These are phyloP conservation scores for Megaptera novaeangliae DNA, from an alignment of 2,113 vertebrate genomes.

Conservation along the genomic window DNA sequence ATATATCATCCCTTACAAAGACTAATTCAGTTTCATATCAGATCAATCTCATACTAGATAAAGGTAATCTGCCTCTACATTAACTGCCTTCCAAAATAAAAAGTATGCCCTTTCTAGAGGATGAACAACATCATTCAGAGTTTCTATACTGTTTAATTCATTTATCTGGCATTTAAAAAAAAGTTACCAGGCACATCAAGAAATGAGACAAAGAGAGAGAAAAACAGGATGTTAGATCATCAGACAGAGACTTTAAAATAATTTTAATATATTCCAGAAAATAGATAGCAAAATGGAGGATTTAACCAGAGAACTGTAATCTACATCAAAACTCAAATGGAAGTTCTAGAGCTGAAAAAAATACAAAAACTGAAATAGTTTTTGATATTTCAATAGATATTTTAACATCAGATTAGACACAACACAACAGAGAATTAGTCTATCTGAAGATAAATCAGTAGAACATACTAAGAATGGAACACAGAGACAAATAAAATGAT, in stretches of 20 bases:
- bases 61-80: neutral
- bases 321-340: neutral
- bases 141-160: neutral
- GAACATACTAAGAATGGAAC: neutral
- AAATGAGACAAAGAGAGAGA: neutral
- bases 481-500: neutral
- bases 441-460: neutral
- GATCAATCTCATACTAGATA: neutral
- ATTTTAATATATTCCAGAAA: neutral
- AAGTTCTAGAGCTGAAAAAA: neutral
- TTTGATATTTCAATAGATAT: neutral
- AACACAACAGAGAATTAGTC: neutral
- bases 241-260: neutral
- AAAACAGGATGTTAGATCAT: neutral
- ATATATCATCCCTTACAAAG: neutral
- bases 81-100: neutral
- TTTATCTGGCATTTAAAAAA: neutral
- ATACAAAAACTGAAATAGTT: neutral
- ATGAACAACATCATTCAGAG: neutral
- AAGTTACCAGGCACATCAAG: neutral
- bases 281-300: neutral
- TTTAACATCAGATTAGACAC: neutral
- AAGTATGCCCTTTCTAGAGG: neutral
- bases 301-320: neutral
- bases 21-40: neutral